phyloP scores from a whole-genome alignment of 2,888 invertebrate species.

The Drosophila yooni region DNA sequence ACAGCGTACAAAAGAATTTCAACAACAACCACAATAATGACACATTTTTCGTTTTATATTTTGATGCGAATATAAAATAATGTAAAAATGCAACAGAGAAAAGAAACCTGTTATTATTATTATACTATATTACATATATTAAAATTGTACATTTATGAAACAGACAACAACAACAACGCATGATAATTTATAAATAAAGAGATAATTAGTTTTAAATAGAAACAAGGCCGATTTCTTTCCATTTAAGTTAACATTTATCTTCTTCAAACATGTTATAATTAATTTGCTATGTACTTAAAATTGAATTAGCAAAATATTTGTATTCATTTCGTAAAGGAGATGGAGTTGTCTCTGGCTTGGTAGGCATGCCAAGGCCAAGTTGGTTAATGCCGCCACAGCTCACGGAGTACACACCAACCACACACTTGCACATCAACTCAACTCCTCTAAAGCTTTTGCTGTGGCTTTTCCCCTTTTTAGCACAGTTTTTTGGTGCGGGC shows the following conservation, averaged over 20 bases:
- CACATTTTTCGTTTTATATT: constrained; percentile 73
- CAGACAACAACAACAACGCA: constrained; percentile 35
- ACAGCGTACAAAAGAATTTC: constrained; percentile 18
- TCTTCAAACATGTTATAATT: background rate
- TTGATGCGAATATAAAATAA: constrained; percentile 63
- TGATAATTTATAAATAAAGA: constrained; percentile 62
- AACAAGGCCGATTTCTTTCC: background rate
- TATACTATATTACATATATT: constrained; percentile 29
- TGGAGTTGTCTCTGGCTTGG: constrained; percentile 41
- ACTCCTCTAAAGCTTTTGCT: constrained; percentile 43
- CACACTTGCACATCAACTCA: constrained; percentile 36
- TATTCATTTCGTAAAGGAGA: constrained; percentile 49
- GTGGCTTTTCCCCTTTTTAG: constrained; percentile 61
- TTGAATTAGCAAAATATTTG: constrained; percentile 64
- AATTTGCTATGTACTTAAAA: background rate
- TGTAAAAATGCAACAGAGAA: constrained; percentile 57
- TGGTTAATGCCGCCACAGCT: background rate
- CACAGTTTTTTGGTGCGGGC: constrained; percentile 37
- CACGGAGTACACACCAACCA: background rate
- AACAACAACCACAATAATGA: constrained; percentile 14
- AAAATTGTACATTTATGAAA: constrained; percentile 64
- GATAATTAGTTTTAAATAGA: constrained; percentile 71
- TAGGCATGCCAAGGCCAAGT: constrained; percentile 65
- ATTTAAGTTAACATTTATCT: constrained; percentile 2
- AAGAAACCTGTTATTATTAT: constrained; percentile 26